Conservation (phyloP, 2,888 invertebrate species). For the Caenorhabditis uteleia region DNA sequence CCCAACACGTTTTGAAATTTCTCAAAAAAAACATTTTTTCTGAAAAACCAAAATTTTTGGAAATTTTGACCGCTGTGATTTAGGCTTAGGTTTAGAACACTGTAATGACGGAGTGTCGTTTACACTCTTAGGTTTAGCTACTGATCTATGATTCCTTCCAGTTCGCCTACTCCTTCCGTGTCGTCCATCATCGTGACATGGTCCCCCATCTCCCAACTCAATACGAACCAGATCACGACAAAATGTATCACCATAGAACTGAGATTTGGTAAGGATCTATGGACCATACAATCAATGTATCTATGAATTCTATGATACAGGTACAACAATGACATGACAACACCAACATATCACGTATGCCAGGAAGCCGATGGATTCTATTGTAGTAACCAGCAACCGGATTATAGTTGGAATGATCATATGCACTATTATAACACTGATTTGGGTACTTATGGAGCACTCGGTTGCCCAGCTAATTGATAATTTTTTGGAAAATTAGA, state of each 20-base stretch:
- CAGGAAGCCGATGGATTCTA: slow-evolving; percentile 34
- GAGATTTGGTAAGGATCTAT: slow-evolving; percentile 24
- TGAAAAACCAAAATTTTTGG: too few relatives aligned
- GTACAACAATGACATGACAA: slow-evolving; percentile 39
- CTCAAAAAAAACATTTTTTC: slow-evolving; percentile 4
- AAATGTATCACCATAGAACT: slow-evolving; percentile 37
- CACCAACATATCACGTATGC: slow-evolving; percentile 21
- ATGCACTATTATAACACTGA: slow-evolving; percentile 37
- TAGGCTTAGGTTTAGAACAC: too few relatives aligned
- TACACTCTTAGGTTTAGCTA: background rate
- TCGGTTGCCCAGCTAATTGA: slow-evolving; percentile 28
- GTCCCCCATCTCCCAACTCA: slow-evolving; percentile 38
- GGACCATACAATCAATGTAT: background rate
- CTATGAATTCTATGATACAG: slow-evolving; percentile 7
- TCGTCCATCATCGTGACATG: slow-evolving; percentile 34
- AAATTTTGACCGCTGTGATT: too few relatives aligned
- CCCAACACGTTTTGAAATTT: background rate
- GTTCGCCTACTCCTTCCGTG: slow-evolving; percentile 37
- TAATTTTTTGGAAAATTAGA: too few relatives aligned
- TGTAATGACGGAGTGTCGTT: too few relatives aligned
- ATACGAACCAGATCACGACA: slow-evolving; percentile 26
- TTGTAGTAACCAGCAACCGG: slow-evolving; percentile 27
- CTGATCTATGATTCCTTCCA: too few relatives aligned
- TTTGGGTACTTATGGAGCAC: slow-evolving; percentile 26
- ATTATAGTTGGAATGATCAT: slow-evolving; percentile 33